Percentiles rank a stretch among this genome's conserved stretches.
phyloP scores from a whole-genome alignment of 2,797 vertebrate genomes.

The Champsocephalus gunnari region DNA sequence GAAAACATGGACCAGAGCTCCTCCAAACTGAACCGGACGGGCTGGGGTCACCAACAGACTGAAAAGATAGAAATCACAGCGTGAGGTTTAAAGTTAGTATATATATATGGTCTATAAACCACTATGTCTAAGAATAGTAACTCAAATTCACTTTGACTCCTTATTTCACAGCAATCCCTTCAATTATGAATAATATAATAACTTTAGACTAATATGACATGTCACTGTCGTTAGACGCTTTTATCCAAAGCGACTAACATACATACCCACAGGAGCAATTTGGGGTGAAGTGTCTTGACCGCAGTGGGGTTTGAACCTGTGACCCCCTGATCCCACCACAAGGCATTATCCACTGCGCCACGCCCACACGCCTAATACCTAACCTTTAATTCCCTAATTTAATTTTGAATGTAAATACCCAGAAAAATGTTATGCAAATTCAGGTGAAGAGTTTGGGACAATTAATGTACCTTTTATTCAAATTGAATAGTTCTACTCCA shows the following conservation, averaged over 20 bases:
- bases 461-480: not conserved
- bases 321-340: too few relatives aligned
- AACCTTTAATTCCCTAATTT: not conserved
- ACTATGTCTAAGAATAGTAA: not conserved
- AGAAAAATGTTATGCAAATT: not conserved
- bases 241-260: too few relatives aligned
- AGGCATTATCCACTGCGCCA: too few relatives aligned
- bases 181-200: not conserved
- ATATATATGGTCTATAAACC: not conserved
- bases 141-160: not conserved
- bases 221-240: too few relatives aligned
- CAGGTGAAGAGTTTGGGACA: not conserved
- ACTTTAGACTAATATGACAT: too few relatives aligned
- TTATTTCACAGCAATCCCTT: not conserved
- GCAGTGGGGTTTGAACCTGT: too few relatives aligned
- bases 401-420: not conserved
- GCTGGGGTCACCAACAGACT: not conserved
- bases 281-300: too few relatives aligned
- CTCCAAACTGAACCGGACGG: not conserved
- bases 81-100: not conserved
- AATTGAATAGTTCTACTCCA: not conserved
- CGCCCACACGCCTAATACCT: not conserved
- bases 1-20: constrained; percentile 70
- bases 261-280: too few relatives aligned
- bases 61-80: not conserved